Evolutionary conservation across 2,797 vertebrate species (phyloP).

Genomic region (Acipenser ruthenus): DNA sequence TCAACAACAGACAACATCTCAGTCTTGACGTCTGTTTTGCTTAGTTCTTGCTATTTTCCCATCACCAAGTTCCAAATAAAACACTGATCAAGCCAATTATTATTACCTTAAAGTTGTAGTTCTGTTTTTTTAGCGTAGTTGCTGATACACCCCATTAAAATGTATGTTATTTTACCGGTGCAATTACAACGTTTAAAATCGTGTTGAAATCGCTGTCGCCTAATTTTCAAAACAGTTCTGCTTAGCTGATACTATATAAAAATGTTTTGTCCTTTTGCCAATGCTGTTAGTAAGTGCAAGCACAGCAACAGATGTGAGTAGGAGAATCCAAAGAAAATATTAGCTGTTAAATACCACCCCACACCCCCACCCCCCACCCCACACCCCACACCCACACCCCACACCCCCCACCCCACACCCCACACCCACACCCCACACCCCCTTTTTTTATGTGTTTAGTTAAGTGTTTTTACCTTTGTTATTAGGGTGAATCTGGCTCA

Average conservation of each 20-base stretch:
- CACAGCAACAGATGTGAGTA: too few relatives aligned
- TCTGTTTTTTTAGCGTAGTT: slow-evolving; percentile 39
- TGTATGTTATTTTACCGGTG: too few relatives aligned
- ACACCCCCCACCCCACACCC: too few relatives aligned
- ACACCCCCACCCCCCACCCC: too few relatives aligned
- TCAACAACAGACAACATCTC: slow-evolving; percentile 43
- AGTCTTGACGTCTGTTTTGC: slow-evolving; percentile 6
- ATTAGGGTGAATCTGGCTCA: slow-evolving; percentile 87
- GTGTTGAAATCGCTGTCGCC: background rate
- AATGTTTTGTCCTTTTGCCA: background rate
- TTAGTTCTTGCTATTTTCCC: slow-evolving; percentile 38
- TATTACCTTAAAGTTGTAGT: slow-evolving; percentile 48
- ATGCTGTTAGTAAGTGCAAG: too few relatives aligned
- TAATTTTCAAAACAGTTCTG: background rate
- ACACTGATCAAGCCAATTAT: slow-evolving; percentile 43
- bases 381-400: too few relatives aligned
- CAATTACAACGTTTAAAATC: background rate
- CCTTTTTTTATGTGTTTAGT: background rate
- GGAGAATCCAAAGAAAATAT: too few relatives aligned
- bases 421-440: too few relatives aligned
- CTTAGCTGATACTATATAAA: slow-evolving; percentile 1
- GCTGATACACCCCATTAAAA: background rate
- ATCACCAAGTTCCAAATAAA: slow-evolving; percentile 28
- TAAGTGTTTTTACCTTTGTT: slow-evolving; percentile 9
- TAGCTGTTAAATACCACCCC: background rate